Base-by-base conservation (phyloP, 2,113 vertebrate species). In the Macrotis lagotis region DNA sequence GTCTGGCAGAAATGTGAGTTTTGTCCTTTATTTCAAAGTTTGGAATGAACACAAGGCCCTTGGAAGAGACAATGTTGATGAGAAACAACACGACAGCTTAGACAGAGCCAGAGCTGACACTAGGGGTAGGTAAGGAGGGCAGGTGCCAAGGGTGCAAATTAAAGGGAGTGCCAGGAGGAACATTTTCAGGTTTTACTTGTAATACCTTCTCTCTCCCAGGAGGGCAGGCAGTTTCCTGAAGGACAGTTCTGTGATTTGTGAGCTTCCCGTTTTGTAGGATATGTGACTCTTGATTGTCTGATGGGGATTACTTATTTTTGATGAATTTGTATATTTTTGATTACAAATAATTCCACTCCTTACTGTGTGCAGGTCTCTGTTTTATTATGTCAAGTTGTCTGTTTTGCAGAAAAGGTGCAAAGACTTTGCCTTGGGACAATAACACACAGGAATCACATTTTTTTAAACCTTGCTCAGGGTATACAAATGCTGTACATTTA, bases 1-100 rank as follows among this genome's bases (percentile, higher is more conserved):
- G 88, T 90, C 89, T 92, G 51, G 93, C 90, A 90, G 92, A 96
- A 95, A 95, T 48, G 51, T 96, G 96, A 97, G 93, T 95, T 93
- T 94, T 14, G 16, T 93, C 37, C 93, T 94, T 90, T 83, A 94
- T 93, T 93, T 90, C 52, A 52, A 47, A 55, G 92, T 92, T 91
- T 91, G 55, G 28, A 97, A 90, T 53, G 49, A 92, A 48, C 24
- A 50, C 47, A n/a, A 16, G 90, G 48, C 92, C 92, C 88, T 52
- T 22, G 50, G 89, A 93, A 95, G 50, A 8, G 19, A 92, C 44
- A 48, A 93, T 24, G 25, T 51, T 91, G 26, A 51, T 37, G 92
- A 91, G 26, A 53, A 49, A 89, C 0, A 1, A 88, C 52, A 28
- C 28, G 10, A 94, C 66, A 44, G n/a, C 16, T 83, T 83, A 83